phyloP scores from a whole-genome alignment of 2,797 vertebrate genomes.

The Betta splendens region DNA sequence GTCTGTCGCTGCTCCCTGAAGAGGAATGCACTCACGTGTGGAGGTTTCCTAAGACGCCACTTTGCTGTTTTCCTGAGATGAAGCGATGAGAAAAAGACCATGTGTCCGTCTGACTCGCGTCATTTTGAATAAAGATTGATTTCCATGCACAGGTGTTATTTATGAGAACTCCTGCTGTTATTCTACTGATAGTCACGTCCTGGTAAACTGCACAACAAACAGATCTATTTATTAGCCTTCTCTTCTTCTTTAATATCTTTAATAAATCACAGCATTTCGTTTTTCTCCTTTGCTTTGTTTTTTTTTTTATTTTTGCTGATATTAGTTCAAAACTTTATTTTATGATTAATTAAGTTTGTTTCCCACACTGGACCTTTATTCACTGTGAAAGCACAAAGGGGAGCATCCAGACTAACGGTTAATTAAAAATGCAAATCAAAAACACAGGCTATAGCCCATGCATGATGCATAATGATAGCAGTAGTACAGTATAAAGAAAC shows the following conservation, averaged over 20 bases:
- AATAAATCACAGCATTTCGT: neutral
- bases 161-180: constrained; percentile 42
- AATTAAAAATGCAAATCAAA: constrained; percentile 18
- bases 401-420: neutral
- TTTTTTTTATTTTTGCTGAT: constrained; percentile 8
- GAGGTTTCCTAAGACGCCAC: constrained; percentile 13
- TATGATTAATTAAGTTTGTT: constrained; percentile 1
- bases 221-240: too few relatives aligned
- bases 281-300: too few relatives aligned
- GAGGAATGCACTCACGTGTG: constrained; percentile 52
- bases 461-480: neutral
- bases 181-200: constrained; percentile 1
- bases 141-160: constrained; percentile 53
- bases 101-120: constrained; percentile 25
- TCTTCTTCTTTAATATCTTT: too few relatives aligned
- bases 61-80: constrained; percentile 30
- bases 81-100: constrained; percentile 32
- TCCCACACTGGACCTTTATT: neutral
- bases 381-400: neutral
- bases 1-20: constrained; percentile 37
- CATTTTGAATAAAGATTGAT: constrained; percentile 35
- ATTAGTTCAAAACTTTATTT: neutral
- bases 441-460: neutral
- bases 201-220: too few relatives aligned
- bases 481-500: neutral